phyloP scores from a whole-genome alignment of 2,797 vertebrate species.

The Argya squamiceps region DNA sequence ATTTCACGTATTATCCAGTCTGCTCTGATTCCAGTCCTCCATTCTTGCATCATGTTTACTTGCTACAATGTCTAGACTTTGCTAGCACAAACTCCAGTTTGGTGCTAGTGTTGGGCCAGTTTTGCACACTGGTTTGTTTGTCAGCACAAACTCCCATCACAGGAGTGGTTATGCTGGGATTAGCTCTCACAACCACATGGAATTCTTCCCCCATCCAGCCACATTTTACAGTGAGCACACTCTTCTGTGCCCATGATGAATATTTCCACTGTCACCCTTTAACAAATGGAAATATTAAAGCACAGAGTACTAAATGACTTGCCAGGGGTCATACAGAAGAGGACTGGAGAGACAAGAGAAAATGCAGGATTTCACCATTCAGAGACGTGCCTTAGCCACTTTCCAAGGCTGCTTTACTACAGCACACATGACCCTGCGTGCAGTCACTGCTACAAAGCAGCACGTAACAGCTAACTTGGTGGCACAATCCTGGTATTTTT shows the following conservation, averaged over 20 bases:
- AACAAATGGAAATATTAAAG: neutral
- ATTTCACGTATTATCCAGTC: neutral
- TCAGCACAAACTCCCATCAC: neutral
- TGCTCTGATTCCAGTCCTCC: neutral
- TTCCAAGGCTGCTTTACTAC: neutral
- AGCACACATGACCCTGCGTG: fast-evolving
- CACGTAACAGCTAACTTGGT: neutral
- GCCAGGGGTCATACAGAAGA: neutral
- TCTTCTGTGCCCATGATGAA: neutral
- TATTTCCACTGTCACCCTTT: neutral
- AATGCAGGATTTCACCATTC: neutral
- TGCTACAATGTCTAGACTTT: neutral
- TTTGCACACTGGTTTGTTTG: neutral
- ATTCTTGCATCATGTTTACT: neutral
- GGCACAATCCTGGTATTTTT: neutral
- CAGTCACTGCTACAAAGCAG: neutral
- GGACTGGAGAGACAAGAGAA: neutral
- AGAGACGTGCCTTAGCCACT: neutral
- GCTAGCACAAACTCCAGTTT: neutral
- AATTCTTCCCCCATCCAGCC: neutral
- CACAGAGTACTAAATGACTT: neutral
- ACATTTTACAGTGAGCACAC: fast-evolving
- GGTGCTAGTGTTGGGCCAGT: neutral
- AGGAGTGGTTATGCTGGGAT: neutral
- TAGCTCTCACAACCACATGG: neutral